These are phyloP conservation scores for Zaprionus camerounensis DNA, from an alignment of 1,140 invertebrate species.

Conservation along the genomic window DNA sequence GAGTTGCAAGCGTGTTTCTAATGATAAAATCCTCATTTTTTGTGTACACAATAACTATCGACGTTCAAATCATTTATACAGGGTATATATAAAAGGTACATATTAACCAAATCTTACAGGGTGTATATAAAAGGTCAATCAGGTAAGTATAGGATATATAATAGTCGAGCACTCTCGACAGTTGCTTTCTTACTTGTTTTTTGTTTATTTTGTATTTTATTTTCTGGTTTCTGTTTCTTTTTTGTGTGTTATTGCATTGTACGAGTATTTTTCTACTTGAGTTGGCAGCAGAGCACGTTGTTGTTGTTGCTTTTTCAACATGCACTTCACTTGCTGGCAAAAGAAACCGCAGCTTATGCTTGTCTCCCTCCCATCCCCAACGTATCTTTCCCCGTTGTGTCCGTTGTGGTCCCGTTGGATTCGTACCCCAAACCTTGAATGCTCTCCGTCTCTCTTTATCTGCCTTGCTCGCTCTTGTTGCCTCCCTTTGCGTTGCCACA, in stretches of 20 bases:
- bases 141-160: background rate
- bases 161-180: background rate
- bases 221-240: constrained; percentile 35
- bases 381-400: background rate
- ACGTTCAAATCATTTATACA: too few relatives aligned
- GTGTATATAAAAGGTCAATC: too few relatives aligned
- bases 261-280: constrained; percentile 81
- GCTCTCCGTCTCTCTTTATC: background rate
- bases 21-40: too few relatives aligned
- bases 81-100: too few relatives aligned
- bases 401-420: constrained; percentile 17
- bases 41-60: too few relatives aligned
- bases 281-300: constrained; percentile 64
- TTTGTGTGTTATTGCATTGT: constrained; percentile 76
- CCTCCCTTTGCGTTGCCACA: constrained; percentile 51
- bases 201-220: constrained; percentile 22
- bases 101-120: too few relatives aligned
- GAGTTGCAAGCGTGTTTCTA: too few relatives aligned
- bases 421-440: constrained; percentile 17
- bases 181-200: background rate
- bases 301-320: constrained; percentile 46
- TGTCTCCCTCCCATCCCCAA: constrained; percentile 25
- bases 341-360: constrained; percentile 77
- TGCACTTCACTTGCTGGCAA: constrained; percentile 64
- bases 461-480: background rate